Evolutionary conservation across 2,888 invertebrate genomes (phyloP).

Genomic region (Papilio elwesi): DNA sequence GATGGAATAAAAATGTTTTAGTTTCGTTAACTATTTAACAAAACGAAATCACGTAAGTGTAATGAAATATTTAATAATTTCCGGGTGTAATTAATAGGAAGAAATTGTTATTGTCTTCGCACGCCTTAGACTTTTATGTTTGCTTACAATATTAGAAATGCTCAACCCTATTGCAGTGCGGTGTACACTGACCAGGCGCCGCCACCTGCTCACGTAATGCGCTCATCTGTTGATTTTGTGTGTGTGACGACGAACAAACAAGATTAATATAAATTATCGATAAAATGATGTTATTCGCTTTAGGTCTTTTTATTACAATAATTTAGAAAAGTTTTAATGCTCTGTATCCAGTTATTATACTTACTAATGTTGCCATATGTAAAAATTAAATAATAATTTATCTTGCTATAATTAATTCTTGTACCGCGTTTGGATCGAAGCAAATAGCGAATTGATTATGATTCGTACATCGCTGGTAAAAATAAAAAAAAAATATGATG

Average conservation of each 20-base stretch:
- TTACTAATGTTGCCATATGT: background rate
- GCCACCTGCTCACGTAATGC: constrained; percentile 28
- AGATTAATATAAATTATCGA: constrained; percentile 18
- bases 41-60: too few relatives aligned
- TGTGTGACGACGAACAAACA: constrained; percentile 18
- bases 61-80: too few relatives aligned
- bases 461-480: too few relatives aligned
- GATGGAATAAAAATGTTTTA: too few relatives aligned
- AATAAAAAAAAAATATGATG: too few relatives aligned
- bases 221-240: constrained; percentile 20
- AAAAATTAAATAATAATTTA: background rate
- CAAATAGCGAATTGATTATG: too few relatives aligned
- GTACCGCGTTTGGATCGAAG: too few relatives aligned
- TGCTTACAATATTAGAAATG: background rate
- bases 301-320: background rate
- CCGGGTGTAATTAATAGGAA: too few relatives aligned
- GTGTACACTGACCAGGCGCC: background rate
- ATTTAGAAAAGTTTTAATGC: background rate
- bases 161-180: constrained; percentile 28
- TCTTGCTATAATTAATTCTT: background rate
- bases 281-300: constrained; percentile 1
- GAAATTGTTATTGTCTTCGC: too few relatives aligned
- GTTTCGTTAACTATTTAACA: too few relatives aligned
- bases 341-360: too few relatives aligned
- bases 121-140: background rate